Percentiles rank a stretch among this genome's conserved stretches.
These are phyloP conservation scores for Amphiura filiformis DNA, from an alignment of 35 echinoderm and acorn worm species.

Conservation along the genomic window DNA sequence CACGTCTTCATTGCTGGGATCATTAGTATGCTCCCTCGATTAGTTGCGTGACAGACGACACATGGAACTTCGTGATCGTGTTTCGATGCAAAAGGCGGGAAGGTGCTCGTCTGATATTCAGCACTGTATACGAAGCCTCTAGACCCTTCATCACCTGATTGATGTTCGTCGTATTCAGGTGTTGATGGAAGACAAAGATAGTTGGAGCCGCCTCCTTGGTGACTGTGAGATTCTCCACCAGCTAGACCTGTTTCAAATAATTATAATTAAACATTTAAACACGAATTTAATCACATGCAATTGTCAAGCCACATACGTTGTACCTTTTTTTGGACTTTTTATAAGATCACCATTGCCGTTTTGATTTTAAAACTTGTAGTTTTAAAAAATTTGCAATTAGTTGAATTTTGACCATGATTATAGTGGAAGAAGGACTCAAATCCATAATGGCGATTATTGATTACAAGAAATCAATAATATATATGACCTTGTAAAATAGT, in stretches of 20 bases:
- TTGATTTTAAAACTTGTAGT: no score
- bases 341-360: no score
- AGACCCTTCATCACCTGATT: neutral
- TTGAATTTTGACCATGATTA: no score
- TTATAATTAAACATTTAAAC: no score
- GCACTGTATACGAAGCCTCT: neutral
- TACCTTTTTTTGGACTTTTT: no score
- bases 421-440: no score
- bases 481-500: no score
- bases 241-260: conserved; percentile 33
- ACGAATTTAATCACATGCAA: no score
- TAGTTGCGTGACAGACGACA: conserved; percentile 9
- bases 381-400: no score
- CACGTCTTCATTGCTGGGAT: conserved; percentile 16
- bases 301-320: no score
- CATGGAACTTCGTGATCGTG: conserved; percentile 31
- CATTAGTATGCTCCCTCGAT: neutral
- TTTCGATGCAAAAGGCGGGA: neutral
- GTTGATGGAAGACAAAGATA: conserved; percentile 30
- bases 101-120: conserved; percentile 20
- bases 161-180: neutral
- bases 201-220: conserved; percentile 26
- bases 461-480: no score
- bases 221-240: conserved; percentile 19
- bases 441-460: no score